Evolutionary conservation across 1,140 invertebrate species (phyloP).

Genomic region (Armadillidium nasatum): DNA sequence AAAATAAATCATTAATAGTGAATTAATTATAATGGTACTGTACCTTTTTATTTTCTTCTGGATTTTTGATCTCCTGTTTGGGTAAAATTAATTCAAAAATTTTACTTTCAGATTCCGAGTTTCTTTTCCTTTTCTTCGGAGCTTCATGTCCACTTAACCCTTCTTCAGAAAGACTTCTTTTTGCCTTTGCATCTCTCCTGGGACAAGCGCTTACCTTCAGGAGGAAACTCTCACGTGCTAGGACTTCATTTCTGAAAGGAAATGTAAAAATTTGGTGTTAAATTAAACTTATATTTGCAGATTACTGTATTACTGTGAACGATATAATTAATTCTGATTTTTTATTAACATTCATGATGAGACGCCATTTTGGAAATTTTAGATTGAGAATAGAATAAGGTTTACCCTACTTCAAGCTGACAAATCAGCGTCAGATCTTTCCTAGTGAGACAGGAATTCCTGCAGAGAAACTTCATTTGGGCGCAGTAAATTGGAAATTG

Average conservation of each 20-base stretch:
- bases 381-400: background rate
- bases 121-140: background rate
- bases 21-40: too few species aligned
- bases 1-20: too few species aligned
- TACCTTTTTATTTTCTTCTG: too few species aligned
- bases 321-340: background rate
- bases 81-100: too few species aligned
- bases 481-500: constrained; percentile 15
- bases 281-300: background rate
- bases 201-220: constrained; percentile 34
- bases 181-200: constrained; percentile 17
- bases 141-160: background rate
- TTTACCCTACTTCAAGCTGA: constrained; percentile 32
- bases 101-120: background rate
- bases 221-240: constrained; percentile 12
- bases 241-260: constrained; percentile 3
- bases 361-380: background rate
- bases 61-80: too few species aligned
- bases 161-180: background rate
- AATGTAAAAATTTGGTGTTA: background rate
- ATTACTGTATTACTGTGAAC: too few species aligned
- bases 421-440: constrained; percentile 29
- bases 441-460: constrained; percentile 31
- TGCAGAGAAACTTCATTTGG: constrained; percentile 30
- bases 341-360: background rate